Base-by-base conservation (phyloP, 1,140 invertebrate species). In the Lineus longissimus region DNA sequence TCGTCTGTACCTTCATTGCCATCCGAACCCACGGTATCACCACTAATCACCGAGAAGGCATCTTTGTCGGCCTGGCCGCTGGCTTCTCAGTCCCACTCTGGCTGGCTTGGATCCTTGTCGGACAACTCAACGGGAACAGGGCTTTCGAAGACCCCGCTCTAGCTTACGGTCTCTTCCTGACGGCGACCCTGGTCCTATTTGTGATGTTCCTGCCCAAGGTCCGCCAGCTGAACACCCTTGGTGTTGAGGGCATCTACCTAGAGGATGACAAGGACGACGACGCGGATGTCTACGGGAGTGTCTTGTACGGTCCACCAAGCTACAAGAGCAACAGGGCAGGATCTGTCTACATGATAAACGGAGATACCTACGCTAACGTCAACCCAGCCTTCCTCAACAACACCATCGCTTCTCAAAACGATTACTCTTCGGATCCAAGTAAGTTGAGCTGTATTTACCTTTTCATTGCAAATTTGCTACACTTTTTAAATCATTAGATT, bases 121-220 rank as follows among this genome's bases (percentile, higher is more conserved):
- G 72, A 55, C 86, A 90, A 0, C 88, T 91, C 0, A 87, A 87
- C 33, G 89, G 65, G 30, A 65, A 76, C 17, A 87, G 89, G 55
- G 74, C 77, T 59, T 79, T 71, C 70, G 73, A 73, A 2, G 93
- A 95, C 76, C 92, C 91, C 0, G 93, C 91, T 81, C 84, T 94
- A 0, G 92, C 91, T 0, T 93, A 92, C 72, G 94, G 93, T 0
- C 82, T 95, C 19, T 86, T 94, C 13, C 86, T 88, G 30, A 93
- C 91, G 6, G 88, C 91, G 29, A 86, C 89, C 1, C 86, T 93
- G 11, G 88, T 94, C 13, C 93, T 96, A 76, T 85, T 94, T 54
- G 87, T 93, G 13, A 95, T 96, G 92, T 97, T 96, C 80, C 88
- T 94, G 79, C 92, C 93, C 1, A 95, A 95, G 69, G 76, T 76